These are phyloP conservation scores for Lepidostoma basale DNA, from an alignment of 1,140 invertebrate species.

Conservation along the genomic window DNA sequence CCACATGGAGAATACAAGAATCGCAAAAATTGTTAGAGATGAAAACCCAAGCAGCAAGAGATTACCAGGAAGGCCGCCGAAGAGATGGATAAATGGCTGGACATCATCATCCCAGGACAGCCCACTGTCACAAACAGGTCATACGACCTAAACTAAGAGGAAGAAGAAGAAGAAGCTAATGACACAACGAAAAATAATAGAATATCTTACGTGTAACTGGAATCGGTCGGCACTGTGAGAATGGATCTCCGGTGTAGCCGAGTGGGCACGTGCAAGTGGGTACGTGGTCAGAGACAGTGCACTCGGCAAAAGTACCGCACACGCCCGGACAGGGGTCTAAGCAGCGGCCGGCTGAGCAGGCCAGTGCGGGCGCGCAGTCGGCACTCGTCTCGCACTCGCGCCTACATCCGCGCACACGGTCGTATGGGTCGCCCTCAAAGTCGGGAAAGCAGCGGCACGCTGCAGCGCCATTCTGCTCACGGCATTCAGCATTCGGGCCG, in stretches of 20 bases:
- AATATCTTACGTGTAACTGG: slow-evolving; percentile 61
- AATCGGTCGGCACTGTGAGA: slow-evolving; percentile 73
- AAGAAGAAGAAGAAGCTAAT: too few relatives aligned
- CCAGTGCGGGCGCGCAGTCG: slow-evolving; percentile 72
- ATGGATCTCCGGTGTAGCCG: slow-evolving; percentile 79
- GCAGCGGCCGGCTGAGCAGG: slow-evolving; percentile 78
- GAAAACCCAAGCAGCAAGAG: too few relatives aligned
- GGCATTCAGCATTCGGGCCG: slow-evolving; percentile 71
- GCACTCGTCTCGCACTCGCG: slow-evolving; percentile 76
- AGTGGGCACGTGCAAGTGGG: slow-evolving; percentile 76
- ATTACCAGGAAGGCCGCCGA: too few relatives aligned
- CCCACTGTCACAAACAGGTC: too few relatives aligned
- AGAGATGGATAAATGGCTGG: too few relatives aligned
- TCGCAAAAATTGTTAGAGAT: too few relatives aligned
- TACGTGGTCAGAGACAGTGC: slow-evolving; percentile 74
- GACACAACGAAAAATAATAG: too few relatives aligned
- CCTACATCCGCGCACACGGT: slow-evolving; percentile 66
- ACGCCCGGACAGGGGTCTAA: slow-evolving; percentile 77
- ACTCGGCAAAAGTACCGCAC: slow-evolving; percentile 76
- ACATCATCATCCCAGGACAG: too few relatives aligned
- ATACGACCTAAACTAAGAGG: too few relatives aligned
- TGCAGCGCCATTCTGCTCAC: slow-evolving; percentile 68
- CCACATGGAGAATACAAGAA: too few relatives aligned
- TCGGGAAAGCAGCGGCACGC: slow-evolving; percentile 73
- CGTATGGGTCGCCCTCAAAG: slow-evolving; percentile 75